Percentiles rank a stretch among this genome's conserved stretches.
These are phyloP conservation scores for Chaetogeoica ovagalla DNA, from an alignment of 2,888 invertebrate species.

Conservation along the genomic window DNA sequence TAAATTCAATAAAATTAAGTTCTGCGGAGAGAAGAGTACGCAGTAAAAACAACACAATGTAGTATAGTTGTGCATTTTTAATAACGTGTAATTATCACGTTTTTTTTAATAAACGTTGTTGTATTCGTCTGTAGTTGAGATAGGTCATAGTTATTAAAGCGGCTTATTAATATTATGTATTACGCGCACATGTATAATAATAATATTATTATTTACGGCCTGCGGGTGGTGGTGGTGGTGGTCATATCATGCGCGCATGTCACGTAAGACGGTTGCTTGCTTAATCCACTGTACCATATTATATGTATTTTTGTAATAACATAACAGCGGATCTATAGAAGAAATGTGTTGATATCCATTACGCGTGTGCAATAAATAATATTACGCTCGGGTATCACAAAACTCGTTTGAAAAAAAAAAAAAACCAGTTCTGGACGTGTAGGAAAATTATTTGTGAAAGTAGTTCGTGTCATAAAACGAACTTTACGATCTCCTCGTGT, in stretches of 20 bases:
- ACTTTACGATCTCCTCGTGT: conserved; percentile 31
- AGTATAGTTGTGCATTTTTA: neutral
- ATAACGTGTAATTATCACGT: neutral
- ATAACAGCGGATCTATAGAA: neutral
- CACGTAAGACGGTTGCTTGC: conserved; percentile 22
- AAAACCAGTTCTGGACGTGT: conserved; percentile 19
- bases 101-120: neutral
- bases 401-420: conserved; percentile 29
- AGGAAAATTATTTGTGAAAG: conserved; percentile 51
- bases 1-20: neutral
- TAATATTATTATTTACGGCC: conserved; percentile 1
- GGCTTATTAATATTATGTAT: conserved; percentile 15
- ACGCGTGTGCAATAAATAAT: conserved; percentile 7
- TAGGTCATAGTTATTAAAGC: conserved; percentile 14
- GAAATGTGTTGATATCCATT: conserved; percentile 1
- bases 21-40: neutral
- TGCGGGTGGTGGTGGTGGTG: too few relatives aligned
- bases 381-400: conserved; percentile 2
- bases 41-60: too few relatives aligned
- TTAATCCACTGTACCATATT: neutral
- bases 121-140: neutral
- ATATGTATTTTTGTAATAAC: too few relatives aligned
- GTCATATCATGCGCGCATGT: too few relatives aligned
- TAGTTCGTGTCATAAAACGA: conserved; percentile 17
- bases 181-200: neutral